Conservation (phyloP, 1,140 invertebrate genomes). For the Drosophila mayri region DNA sequence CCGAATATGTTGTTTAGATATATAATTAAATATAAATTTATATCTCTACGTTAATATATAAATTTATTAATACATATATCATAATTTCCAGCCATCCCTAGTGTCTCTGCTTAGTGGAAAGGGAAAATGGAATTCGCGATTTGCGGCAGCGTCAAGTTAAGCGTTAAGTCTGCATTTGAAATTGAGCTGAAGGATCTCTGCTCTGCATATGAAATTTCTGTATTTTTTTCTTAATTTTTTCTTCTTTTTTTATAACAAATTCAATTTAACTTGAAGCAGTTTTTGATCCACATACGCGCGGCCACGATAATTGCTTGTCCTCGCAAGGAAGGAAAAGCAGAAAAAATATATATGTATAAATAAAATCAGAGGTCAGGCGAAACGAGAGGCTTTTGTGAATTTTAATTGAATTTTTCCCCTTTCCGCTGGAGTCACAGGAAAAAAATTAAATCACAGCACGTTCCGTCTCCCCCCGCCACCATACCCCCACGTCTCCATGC, state of each 20-base stretch:
- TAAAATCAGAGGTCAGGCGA: conserved; percentile 38
- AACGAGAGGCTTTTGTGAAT: conserved; percentile 73
- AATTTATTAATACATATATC: background rate
- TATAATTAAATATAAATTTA: background rate
- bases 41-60: background rate
- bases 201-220: conserved; percentile 9
- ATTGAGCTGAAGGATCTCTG: conserved; percentile 16
- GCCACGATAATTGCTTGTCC: conserved; percentile 55
- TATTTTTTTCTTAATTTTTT: background rate
- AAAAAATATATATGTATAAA: conserved; percentile 2
- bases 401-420: conserved; percentile 76
- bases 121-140: conserved; percentile 35
- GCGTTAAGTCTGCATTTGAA: conserved; percentile 39
- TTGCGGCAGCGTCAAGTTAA: conserved; percentile 20
- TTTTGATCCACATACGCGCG: conserved; percentile 71
- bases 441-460: conserved; percentile 79
- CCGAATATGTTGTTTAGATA: background rate
- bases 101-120: background rate
- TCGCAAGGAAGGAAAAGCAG: conserved; percentile 2
- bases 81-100: background rate
- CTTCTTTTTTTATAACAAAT: conserved; percentile 68
- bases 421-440: conserved; percentile 44
- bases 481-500: background rate
- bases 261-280: conserved; percentile 73
- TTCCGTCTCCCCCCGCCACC: conserved; percentile 27